Evolutionary conservation across 2,888 invertebrate species (phyloP).

Genomic region (Hanleya hanleyi): DNA sequence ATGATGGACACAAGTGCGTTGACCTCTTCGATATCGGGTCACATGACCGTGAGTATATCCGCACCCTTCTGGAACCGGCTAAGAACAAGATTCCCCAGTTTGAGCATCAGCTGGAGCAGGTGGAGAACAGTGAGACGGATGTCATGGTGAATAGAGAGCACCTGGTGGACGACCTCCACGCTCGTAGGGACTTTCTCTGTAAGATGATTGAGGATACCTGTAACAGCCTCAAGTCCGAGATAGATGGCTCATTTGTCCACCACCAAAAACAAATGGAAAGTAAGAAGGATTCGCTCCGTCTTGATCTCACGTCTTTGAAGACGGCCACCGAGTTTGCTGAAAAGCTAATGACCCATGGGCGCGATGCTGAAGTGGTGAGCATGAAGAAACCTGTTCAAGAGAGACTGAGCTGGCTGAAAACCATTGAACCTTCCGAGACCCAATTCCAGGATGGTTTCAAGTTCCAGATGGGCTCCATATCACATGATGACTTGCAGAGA

Average conservation of each 20-base stretch:
- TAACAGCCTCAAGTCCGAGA: not conserved
- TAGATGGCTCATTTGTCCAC: not conserved
- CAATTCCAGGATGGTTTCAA: conserved; percentile 2
- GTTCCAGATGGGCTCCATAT: not conserved
- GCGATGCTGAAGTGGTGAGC: conserved; percentile 5
- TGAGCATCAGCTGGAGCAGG: not conserved
- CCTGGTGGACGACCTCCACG: not conserved
- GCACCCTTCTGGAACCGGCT: not conserved
- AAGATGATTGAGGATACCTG: conserved; percentile 7
- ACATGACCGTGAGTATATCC: not conserved
- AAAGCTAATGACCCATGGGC: conserved; percentile 8
- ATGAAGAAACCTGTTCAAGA: conserved; percentile 8
- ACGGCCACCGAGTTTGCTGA: conserved; percentile 5
- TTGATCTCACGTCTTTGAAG: not conserved
- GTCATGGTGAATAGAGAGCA: conserved; percentile 3
- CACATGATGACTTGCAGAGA: not conserved
- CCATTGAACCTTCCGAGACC: not conserved
- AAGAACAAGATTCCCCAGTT: not conserved
- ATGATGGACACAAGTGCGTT: not conserved
- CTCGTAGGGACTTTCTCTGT: not conserved
- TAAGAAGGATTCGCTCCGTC: not conserved
- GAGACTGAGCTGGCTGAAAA: not conserved
- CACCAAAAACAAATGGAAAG: not conserved
- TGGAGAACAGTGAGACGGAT: conserved; percentile 3
- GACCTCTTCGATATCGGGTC: conserved; percentile 1